Percentiles rank a stretch among this genome's conserved stretches.
Conservation (phyloP, 2,113 vertebrate species). For the Columba livia region DNA sequence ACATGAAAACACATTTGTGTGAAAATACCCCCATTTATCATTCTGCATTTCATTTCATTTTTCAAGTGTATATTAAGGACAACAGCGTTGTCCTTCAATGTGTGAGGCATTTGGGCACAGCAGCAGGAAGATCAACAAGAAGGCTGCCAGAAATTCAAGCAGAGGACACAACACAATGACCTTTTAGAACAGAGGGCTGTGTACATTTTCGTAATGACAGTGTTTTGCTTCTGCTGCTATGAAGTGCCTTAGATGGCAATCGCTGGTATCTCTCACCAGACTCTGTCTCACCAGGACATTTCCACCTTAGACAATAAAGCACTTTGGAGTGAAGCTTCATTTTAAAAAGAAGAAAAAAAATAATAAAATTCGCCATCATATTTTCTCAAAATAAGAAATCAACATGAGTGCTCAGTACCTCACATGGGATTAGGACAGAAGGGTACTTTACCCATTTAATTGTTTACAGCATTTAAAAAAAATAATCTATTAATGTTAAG, state of each 20-base stretch:
- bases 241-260: neutral
- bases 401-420: neutral
- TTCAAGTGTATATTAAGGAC: neutral
- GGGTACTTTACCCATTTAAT: neutral
- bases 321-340: neutral
- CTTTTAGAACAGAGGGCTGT: neutral
- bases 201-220: neutral
- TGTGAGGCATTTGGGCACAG: neutral
- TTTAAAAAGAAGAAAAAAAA: neutral
- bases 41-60: neutral
- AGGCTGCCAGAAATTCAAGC: neutral
- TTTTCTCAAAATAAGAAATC: neutral
- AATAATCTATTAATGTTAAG: neutral
- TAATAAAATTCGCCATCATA: neutral
- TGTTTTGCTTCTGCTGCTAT: neutral
- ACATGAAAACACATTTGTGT: fast-evolving
- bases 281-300: neutral
- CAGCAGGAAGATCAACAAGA: neutral
- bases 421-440: neutral
- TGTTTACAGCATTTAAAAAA: neutral
- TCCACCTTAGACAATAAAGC: neutral
- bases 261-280: neutral
- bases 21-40: neutral
- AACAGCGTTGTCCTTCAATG: fast-evolving
- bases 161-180: neutral